Evolutionary conservation across 2,888 invertebrate genomes (phyloP), one percentile per base, ranked within the genome.

Genomic region (Coenonympha glycerion): DNA sequence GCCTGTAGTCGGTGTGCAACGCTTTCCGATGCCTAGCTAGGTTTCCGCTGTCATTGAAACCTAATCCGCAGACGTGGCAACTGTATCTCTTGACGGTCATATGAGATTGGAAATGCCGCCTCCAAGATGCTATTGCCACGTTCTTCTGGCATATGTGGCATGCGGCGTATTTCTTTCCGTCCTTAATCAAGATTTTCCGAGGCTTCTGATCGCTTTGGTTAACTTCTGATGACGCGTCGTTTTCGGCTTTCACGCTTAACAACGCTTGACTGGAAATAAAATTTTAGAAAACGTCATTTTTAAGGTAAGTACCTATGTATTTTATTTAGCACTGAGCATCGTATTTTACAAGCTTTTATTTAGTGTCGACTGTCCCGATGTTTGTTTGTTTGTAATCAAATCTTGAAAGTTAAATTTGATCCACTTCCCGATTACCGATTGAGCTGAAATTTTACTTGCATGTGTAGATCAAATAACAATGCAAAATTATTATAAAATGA

Each of bases 11-110:
- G 1, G 68, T 62, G 71, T 91, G 91, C 40, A 84, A 61, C 15
- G 87, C 80, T 18, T 80, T 78, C 2, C 79, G 64, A 69, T 91
- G 91, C 0, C 90, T 77, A 13, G 78, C 78, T 21, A 91, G 71
- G 61, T 89, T 89, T 30, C 79, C 83, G 49, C 71, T 68, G 62
- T 87, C 83, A 47, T 72, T 64, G 71, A 89, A 89, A 28, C 72
- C 74, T 48, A 81, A 82, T 0, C 88, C 90, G 66, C 90, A 90
- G n/a, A 77, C 54, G 55, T 84, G 75, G 64, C 91, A 91, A 60
- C 79, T 76, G 67, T 81, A 81, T 0, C 79, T 69, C 34, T 73
- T 71, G 49, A 76, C 79, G 18, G 52, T 76, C 65, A 40, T 72
- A 63, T 89, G 90, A 3, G 78, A 64, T 1, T 87, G 79, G 52